Conservation (phyloP, 92 coral and sea anemone species). For the Porites evermanni region DNA sequence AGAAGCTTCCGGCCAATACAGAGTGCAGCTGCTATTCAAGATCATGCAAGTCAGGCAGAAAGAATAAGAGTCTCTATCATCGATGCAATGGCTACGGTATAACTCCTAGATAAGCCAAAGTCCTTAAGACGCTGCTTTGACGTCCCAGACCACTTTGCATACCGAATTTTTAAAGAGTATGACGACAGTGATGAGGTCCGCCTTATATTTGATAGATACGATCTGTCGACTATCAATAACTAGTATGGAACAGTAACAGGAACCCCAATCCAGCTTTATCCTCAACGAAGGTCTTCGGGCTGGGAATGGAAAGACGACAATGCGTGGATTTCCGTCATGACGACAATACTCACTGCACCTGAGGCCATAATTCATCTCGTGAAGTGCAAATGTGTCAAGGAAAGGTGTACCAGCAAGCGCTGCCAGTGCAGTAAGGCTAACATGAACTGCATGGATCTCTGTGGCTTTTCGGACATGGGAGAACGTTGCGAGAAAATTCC, state of each 20-base stretch:
- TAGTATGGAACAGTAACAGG: conserved; percentile 59
- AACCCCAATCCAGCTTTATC: conserved; percentile 56
- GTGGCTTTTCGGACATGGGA: conserved; percentile 64
- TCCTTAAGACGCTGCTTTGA: conserved; percentile 47
- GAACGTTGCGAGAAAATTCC: conserved; percentile 49
- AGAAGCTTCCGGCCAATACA: too few species aligned
- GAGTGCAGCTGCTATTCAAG: too few species aligned
- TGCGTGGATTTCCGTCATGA: conserved; percentile 52
- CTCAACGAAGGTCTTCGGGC: conserved; percentile 52
- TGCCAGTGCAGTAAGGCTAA: conserved; percentile 70
- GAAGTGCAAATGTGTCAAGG: conserved; percentile 57
- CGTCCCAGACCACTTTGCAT: not conserved
- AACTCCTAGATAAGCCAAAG: conserved; percentile 58
- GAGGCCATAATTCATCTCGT: conserved; percentile 66
- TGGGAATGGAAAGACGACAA: conserved; percentile 55
- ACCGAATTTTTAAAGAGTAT: conserved; percentile 38
- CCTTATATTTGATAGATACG: conserved; percentile 39
- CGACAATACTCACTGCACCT: conserved; percentile 49
- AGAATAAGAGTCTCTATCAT: conserved; percentile 1
- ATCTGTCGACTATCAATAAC: conserved; percentile 56
- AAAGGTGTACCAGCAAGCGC: conserved; percentile 56
- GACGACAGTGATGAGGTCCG: conserved; percentile 34
- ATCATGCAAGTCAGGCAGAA: too few species aligned
- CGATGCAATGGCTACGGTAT: conserved; percentile 65
- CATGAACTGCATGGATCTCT: conserved; percentile 69